Base-by-base conservation (phyloP, 2,113 vertebrate species). In the Ochotona princeps region DNA sequence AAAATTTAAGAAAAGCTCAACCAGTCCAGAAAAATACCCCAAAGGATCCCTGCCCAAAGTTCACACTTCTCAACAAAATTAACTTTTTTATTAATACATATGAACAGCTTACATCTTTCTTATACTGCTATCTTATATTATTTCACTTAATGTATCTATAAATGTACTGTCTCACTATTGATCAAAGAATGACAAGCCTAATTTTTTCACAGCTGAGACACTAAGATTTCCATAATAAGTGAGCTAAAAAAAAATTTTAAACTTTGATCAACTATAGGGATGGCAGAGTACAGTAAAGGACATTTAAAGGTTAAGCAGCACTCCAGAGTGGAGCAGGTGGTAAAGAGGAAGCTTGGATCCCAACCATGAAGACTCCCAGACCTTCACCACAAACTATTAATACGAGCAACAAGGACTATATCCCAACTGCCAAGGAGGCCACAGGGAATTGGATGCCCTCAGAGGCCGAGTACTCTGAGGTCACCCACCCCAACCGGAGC, bases 241-340 rank as follows among this genome's bases (percentile, higher is more conserved):
- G 9, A 91, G 28, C 38, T 70, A 35, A 21, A 10, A 28, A 83
- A 44, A 73, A 12, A 67, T 61, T 9, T 44, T 4, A 44, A 44
- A 90, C 9, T 13, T 26, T 47, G n/a, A 65, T 69, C 66, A 89
- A 57, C 44, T 79, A 87, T 3, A 21, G 49, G 47, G 47, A 65
- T 75, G 13, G 30, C 1, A 35, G 70, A 49, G 14, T 23, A 13
- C 61, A 30, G 20, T 60, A 90, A n/a, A 90, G 30, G 20, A 17
- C 23, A 83, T 35, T 89, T 81, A 83, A 57, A 79, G 18, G 57
- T 83, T 49, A 94, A 83, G 4, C 9, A n/a, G n/a, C n/a, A 90
- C 17, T n/a, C n/a, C n/a, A n/a, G n/a, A n/a, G n/a, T n/a, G n/a
- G n/a, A n/a, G n/a, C n/a, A n/a, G n/a, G n/a, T n/a, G n/a, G n/a